Conservation (phyloP, 92 coral and sea anemone species). For the Desmophyllum pertusum region DNA sequence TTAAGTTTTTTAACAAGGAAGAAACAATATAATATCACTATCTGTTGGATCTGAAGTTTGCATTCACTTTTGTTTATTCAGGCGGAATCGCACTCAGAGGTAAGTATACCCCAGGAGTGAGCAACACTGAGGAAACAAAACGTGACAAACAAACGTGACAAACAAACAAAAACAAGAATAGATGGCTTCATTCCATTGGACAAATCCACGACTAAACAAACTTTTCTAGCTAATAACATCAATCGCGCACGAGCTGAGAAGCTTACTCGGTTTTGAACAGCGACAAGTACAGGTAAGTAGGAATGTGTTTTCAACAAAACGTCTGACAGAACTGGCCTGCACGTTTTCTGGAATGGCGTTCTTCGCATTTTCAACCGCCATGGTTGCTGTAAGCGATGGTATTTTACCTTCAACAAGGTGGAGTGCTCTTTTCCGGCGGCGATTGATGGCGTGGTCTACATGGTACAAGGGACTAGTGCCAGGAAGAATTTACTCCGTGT, state of each 20-base stretch:
- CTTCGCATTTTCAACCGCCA: slow-evolving; percentile 27
- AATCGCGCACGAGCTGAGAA: background rate
- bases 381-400: slow-evolving; percentile 47
- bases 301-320: slow-evolving; percentile 20
- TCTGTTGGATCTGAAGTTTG: background rate
- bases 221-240: background rate
- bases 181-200: too few species aligned
- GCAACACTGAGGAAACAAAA: background rate
- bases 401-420: slow-evolving; percentile 23
- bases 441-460: slow-evolving; percentile 41
- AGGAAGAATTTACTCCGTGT: slow-evolving; percentile 6
- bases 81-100: background rate
- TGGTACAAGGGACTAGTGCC: background rate
- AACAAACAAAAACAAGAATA: background rate
- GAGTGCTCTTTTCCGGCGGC: slow-evolving; percentile 31
- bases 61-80: background rate
- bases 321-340: slow-evolving; percentile 22
- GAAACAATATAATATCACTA: background rate
- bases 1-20: too few species aligned
- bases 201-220: too few species aligned
- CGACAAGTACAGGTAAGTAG: slow-evolving; percentile 18
- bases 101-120: too few species aligned
- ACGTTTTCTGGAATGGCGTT: slow-evolving; percentile 41
- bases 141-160: background rate
- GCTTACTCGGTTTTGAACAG: background rate